Base-by-base conservation (phyloP, 1,140 invertebrate species). In the Druon quercuslanigerum region DNA sequence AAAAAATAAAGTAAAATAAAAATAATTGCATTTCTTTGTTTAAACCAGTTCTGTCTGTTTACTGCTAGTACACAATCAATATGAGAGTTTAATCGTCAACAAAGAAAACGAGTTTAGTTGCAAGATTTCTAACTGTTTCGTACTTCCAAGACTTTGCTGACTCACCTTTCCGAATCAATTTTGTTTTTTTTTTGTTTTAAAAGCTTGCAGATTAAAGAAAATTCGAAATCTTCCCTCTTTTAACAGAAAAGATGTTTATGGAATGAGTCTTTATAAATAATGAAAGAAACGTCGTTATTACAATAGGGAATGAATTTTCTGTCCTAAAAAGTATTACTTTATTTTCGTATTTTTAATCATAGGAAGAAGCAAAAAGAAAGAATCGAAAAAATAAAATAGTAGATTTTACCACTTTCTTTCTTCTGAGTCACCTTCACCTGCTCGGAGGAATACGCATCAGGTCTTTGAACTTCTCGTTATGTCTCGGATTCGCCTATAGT, bases 391-490 rank as follows among this genome's bases (percentile, higher is more conserved):
- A 20, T 57, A 17, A 57, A 66, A 66, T 66, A 3, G 33, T 16
- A 16, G 25, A 40, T 40, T 66, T 66, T 46, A 40, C 16, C 71
- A 79, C 75, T 80, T 80, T 79, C 77, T 79, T 80, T 80, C 81
- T 80, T 80, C 79, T 80, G 51, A 74, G 60, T 83, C 79, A 80
- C 82, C 76, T 82, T 82, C 78, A 76, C 74, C 75, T 76, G 74
- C 74, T 75, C 76, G 79, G 60, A 76, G 77, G 73, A 75, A 57
- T n/a, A 73, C 66, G 50, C 50, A 72, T 78, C 75, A 78, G 79
- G 76, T 82, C 76, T 74, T 74, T 56, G 46, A 50, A 50, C 57
- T 60, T 60, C 19, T 51, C 12, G 7, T 50, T 50, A 12, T 17
- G 7, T 20, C 60, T 60, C 51, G 19, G 4, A 14, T 72, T 74